Evolutionary conservation across 2,797 vertebrate genomes (phyloP).

Genomic region (Tiaroga cobitis): DNA sequence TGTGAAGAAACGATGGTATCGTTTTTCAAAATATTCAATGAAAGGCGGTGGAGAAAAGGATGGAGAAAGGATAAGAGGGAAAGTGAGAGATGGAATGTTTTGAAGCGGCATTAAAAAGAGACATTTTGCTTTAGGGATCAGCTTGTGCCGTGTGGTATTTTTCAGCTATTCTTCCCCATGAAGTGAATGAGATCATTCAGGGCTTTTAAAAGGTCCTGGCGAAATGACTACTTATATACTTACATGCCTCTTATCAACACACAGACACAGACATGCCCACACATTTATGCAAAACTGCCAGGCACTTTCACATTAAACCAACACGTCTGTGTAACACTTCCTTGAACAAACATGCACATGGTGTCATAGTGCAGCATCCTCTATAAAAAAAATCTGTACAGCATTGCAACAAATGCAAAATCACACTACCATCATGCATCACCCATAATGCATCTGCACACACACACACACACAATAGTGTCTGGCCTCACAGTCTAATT

Average conservation of each 20-base stretch:
- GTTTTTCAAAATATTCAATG: not conserved
- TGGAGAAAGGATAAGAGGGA: not conserved
- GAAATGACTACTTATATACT: not conserved
- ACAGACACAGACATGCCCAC: not conserved
- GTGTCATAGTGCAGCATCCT: slow-evolving; percentile 28
- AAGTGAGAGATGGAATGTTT: slow-evolving; percentile 5
- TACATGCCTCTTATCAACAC: not conserved
- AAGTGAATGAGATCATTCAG: not conserved
- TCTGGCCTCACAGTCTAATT: slow-evolving; percentile 20
- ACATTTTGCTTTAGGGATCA: slow-evolving; percentile 9
- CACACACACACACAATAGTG: slow-evolving; percentile 16
- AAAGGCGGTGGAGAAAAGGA: no score
- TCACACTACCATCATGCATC: not conserved
- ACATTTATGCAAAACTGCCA: not conserved
- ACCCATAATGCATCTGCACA: slow-evolving; percentile 2
- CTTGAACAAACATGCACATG: not conserved
- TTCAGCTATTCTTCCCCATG: not conserved
- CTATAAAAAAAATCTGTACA: not conserved
- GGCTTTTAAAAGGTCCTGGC: not conserved
- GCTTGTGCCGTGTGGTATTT: not conserved
- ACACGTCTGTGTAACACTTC: slow-evolving; percentile 18
- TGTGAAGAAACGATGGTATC: not conserved
- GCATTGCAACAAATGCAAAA: not conserved
- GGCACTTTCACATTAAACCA: slow-evolving; percentile 1
- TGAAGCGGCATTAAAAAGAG: not conserved